Evolutionary conservation across 2,888 invertebrate species (phyloP).

Genomic region (Tricholauxania praeusta): DNA sequence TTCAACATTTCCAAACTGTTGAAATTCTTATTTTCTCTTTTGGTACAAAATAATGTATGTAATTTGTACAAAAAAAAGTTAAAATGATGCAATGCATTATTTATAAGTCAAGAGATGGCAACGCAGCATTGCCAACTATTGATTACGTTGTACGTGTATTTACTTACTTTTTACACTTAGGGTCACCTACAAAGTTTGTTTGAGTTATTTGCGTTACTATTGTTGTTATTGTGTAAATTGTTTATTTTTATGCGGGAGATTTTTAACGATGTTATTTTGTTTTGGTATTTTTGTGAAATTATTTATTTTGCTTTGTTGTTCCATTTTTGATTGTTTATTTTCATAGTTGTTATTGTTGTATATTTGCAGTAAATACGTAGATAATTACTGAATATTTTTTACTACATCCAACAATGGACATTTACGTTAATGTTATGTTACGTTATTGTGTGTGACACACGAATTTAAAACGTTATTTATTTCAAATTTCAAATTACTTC

Average conservation of each 20-base stretch:
- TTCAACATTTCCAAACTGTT: too few species aligned
- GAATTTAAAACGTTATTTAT: not conserved
- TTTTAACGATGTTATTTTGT: conserved; percentile 3
- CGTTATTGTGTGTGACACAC: not conserved
- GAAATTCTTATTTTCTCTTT: too few species aligned
- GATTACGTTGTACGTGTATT: not conserved
- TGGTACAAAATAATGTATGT: too few species aligned
- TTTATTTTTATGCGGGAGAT: conserved; percentile 4
- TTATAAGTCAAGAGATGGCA: conserved; percentile 1
- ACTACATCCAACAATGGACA: not conserved
- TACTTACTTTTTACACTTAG: not conserved
- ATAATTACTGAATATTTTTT: not conserved
- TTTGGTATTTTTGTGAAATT: not conserved
- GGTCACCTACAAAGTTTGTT: not conserved
- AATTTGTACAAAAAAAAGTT: not conserved
- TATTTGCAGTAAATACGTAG: not conserved
- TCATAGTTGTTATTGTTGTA: not conserved
- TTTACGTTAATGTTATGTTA: not conserved
- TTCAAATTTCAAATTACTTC: not conserved
- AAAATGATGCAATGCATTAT: not conserved
- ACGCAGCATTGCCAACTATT: not conserved
- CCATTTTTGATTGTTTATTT: not conserved
- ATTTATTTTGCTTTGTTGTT: not conserved
- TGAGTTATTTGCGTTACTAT: not conserved
- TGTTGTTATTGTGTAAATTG: not conserved